Base-by-base conservation (phyloP, 1,140 invertebrate species). In the Penaeus indicus region DNA sequence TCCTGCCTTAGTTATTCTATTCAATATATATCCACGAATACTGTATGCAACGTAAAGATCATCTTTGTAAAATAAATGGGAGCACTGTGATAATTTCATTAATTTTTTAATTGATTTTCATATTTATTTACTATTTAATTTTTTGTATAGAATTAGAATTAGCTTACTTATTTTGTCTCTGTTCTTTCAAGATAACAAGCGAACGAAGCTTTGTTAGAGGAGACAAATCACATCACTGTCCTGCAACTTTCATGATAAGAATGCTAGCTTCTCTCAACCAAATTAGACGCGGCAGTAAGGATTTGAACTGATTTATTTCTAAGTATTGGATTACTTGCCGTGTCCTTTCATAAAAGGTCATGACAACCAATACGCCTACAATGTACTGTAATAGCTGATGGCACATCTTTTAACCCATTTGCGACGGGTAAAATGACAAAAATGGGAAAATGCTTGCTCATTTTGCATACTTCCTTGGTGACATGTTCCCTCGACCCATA, bases 181-280 rank as follows among this genome's bases (percentile, higher is more conserved):
- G 10, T 7, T 60, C 38, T 42, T 94, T 94, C 83, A 92, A 97
- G 96, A 93, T 98, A n/a, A 95, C 96, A 88, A 94, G 92, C 94
- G 96, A 98, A 98, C 93, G 96, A 96, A 89, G 94, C 97, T 42
- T 97, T 98, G 96, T 93, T 97, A 90, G 96, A 97, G 93, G 96
- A 97, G 93, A 97, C 97, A 16, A 95, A 97, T 92, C 98, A 97
- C 0, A 96, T 98, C 90, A 97, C 97, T 62, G 96, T 97, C 97
- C 97, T 85, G 96, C 97, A 22, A 95, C 96, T 77, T 97, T 97
- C 92, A 97, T 97, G 96, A 96, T 97, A 88, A 93, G 97, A 90
- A 96, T 97, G 94, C 92, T 97, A 91, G 95, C 96, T 32, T 96
- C 96, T 90, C 93, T 97, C 32, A 97, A 96, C 94, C 95, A 96